A percentile compares a stretch with the other conserved stretches of the same genome.
Evolutionary conservation across 2,797 vertebrate genomes (phyloP).

Genomic region (Oryzias sinensis): DNA sequence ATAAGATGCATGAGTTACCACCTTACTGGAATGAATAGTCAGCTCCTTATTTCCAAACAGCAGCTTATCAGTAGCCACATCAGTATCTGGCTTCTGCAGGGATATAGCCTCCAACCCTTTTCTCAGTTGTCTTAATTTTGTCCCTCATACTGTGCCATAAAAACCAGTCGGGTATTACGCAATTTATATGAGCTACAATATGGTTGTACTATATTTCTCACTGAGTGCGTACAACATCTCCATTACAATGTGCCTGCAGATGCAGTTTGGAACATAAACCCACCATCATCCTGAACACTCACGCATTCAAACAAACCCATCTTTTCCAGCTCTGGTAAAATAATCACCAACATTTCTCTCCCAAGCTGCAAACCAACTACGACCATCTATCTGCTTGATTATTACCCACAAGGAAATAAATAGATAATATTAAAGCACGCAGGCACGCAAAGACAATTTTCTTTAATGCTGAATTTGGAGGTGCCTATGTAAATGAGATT

Average conservation of each 20-base stretch:
- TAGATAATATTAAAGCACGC: conserved; percentile 15
- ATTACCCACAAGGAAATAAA: conserved; percentile 21
- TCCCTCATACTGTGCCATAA: conserved; percentile 8
- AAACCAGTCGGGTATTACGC: conserved; percentile 11
- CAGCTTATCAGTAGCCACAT: conserved; percentile 11
- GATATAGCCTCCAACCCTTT: conserved; percentile 7
- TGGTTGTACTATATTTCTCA: conserved; percentile 23
- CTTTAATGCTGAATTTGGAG: conserved; percentile 27
- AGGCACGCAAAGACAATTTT: conserved; percentile 14
- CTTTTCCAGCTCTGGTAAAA: conserved; percentile 28
- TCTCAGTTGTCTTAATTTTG: conserved; percentile 14
- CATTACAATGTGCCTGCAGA: conserved; percentile 27
- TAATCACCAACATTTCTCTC: conserved; percentile 43
- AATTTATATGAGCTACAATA: conserved; percentile 17
- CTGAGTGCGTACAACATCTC: conserved; percentile 18
- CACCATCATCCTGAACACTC: conserved; percentile 36
- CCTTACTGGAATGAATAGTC: background rate
- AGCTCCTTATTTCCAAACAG: background rate
- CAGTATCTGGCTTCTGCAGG: conserved; percentile 3
- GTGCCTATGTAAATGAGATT: conserved; percentile 40
- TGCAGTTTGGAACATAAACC: conserved; percentile 34
- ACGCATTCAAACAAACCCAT: conserved; percentile 40
- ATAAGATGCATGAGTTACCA: conserved; percentile 8
- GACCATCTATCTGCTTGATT: conserved; percentile 29
- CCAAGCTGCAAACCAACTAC: conserved; percentile 49